Base-by-base conservation (phyloP, 2,113 vertebrate genomes). In the Brachyhypopomus gauderio region DNA sequence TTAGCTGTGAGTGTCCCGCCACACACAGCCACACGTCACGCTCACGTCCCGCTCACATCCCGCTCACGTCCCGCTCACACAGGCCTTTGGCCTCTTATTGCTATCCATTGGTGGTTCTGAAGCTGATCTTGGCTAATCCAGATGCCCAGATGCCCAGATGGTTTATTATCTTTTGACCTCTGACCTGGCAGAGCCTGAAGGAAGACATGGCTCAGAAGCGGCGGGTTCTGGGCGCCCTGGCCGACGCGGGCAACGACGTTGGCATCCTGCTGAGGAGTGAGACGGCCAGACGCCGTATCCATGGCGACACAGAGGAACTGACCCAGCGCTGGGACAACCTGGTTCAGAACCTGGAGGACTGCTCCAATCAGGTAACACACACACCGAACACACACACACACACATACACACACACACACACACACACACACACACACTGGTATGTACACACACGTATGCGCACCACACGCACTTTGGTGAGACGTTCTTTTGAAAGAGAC, bases 171-270 rank as follows among this genome's bases (percentile, higher is more conserved):
- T 62, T 60, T 66, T 58, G 56, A 73, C n/a, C 34, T 71, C 34
- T 78, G 14, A 63, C 56, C 63, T 41, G 6, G 0, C 81, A 98
- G 97, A 95, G 91, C 91, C 92, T 99, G 86, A 99, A 98, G 82
- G 97, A 98, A 83, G 96, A 99, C 85, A 95, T 99, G 96, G 96
- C 96, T 85, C 96, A 95, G 93, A 98, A 98, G 86, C 92, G 93
- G 38, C 93, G 93, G 71, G 94, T 93, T 0, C 87, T 99, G 76
- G 95, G 97, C 79, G 94, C 97, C 56, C 92, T 99, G 75, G 95
- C 94, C 14, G 96, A 98, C 23, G 94, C 96, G 8, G 94, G 95
- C 75, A 96, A 96, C 83, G 96, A 98, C 72, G 94, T 98, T 81
- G 88, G 88, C 0, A 92, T 93, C 0, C 90, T 98, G 59, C 89